A percentile compares a stretch with the other conserved stretches of the same genome.
These are phyloP conservation scores for Pteromalus puparum DNA, from an alignment of 1,140 invertebrate genomes.

Conservation along the genomic window DNA sequence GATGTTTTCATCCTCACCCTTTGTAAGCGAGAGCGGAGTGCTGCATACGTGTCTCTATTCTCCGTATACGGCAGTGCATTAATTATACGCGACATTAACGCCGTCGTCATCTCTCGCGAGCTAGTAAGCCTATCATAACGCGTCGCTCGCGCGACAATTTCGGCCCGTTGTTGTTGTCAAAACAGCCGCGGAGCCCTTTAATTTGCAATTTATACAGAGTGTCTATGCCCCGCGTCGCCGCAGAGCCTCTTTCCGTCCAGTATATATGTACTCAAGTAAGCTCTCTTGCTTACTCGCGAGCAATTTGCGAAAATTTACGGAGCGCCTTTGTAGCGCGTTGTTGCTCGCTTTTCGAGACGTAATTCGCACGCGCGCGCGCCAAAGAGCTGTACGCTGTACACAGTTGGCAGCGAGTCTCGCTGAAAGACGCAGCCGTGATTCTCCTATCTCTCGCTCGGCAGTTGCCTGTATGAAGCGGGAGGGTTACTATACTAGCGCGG, in stretches of 20 bases:
- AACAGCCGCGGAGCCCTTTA: constrained; percentile 36
- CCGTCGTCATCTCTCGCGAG: constrained; percentile 19
- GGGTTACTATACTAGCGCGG: not conserved
- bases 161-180: constrained; percentile 35
- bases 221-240: not conserved
- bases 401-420: constrained; percentile 8
- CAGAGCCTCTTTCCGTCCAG: not conserved
- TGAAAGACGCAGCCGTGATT: constrained; percentile 19
- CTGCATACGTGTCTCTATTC: not conserved
- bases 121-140: not conserved
- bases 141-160: constrained; percentile 2
- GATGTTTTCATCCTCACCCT: not conserved
- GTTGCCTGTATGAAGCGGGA: not conserved
- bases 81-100: constrained; percentile 30
- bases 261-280: not conserved
- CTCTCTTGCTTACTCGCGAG: not conserved
- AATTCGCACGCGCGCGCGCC: constrained; percentile 17
- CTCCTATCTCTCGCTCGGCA: not conserved
- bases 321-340: constrained; percentile 10
- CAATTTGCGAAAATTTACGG: constrained; percentile 49
- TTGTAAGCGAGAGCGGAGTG: not conserved
- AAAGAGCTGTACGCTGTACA: not conserved
- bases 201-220: constrained; percentile 41
- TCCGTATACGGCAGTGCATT: not conserved
- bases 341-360: not conserved